Evolutionary conservation across 2,888 invertebrate species (phyloP).

Genomic region (Athripsodes cinereus): DNA sequence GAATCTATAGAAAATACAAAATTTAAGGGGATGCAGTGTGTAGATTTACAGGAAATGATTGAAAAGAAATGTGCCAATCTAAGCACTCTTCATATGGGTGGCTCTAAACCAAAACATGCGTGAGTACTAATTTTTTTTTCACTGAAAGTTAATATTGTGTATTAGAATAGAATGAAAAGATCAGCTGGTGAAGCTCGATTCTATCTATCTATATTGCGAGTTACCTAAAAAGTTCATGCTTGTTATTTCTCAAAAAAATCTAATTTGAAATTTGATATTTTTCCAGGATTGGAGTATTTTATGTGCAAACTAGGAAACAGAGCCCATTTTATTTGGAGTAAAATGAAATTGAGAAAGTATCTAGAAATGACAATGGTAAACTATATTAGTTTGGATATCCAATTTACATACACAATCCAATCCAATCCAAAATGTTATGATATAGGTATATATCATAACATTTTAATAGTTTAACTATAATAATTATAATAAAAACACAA

Average conservation of each 20-base stretch:
- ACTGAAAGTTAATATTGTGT: no score
- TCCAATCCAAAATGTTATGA: no score
- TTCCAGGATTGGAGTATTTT: slow-evolving; percentile 14
- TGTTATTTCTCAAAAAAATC: not conserved
- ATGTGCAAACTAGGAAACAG: not conserved
- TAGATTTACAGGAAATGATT: slow-evolving; percentile 28
- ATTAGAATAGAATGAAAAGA: no score
- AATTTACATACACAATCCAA: no score
- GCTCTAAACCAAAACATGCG: not conserved
- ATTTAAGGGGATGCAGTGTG: slow-evolving; percentile 35
- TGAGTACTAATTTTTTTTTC: no score
- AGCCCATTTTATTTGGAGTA: slow-evolving; percentile 9
- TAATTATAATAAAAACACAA: no score
- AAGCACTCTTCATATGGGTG: not conserved
- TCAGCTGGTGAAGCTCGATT: no score
- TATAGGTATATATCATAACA: no score
- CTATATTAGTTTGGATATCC: no score
- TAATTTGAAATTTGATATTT: not conserved
- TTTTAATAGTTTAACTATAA: no score
- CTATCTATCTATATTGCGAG: not conserved
- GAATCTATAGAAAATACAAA: slow-evolving; percentile 35
- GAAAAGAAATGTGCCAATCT: not conserved
- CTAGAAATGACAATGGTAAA: no score
- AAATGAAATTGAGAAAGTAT: not conserved
- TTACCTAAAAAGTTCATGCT: not conserved